These are phyloP conservation scores for Tragelaphus eurycerus DNA, from an alignment of 2,797 vertebrate species.

Conservation along the genomic window DNA sequence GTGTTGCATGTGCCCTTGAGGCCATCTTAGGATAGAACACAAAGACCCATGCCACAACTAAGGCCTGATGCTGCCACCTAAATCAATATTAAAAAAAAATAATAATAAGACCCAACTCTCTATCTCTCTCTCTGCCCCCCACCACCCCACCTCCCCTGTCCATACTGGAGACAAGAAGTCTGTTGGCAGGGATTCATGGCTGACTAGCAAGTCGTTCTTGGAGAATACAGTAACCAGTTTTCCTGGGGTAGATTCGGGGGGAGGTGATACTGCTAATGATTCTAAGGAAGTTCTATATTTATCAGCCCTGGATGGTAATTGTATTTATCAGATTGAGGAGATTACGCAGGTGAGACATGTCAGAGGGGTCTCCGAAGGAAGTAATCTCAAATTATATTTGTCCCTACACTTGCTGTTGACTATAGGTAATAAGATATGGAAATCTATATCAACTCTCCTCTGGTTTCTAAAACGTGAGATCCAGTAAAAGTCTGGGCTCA, in stretches of 20 bases:
- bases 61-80: not conserved
- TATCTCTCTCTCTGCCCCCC: accelerated
- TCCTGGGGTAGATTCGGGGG: not conserved
- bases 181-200: not conserved
- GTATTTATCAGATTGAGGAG: not conserved
- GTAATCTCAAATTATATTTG: not conserved
- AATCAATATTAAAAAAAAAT: not conserved
- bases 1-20: not conserved
- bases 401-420: not conserved
- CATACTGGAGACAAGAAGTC: not conserved
- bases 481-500: not conserved
- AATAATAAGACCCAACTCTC: too few relatives aligned
- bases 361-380: not conserved
- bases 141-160: accelerated
- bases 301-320: not conserved
- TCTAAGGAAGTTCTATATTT: not conserved
- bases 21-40: not conserved
- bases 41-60: not conserved
- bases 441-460: not conserved
- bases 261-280: not conserved
- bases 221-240: not conserved
- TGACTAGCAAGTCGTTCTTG: not conserved
- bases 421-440: not conserved
- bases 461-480: not conserved
- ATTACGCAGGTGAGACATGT: not conserved